Evolutionary conservation across 2,797 vertebrate species (phyloP).

Genomic region (Saguinus oedipus): DNA sequence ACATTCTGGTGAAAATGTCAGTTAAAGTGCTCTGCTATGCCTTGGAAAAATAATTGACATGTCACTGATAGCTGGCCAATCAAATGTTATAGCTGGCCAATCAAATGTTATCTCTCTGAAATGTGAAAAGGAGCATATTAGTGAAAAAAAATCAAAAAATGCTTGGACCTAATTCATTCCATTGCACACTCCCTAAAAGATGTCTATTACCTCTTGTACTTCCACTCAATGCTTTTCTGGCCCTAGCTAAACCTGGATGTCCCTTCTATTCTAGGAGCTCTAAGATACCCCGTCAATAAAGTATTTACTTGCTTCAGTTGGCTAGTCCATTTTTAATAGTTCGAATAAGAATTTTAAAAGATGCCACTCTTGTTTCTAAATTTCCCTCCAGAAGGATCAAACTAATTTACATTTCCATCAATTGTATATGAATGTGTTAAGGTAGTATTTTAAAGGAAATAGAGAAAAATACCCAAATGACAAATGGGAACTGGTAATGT

Average conservation of each 20-base stretch:
- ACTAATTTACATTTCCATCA: background rate
- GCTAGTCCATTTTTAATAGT: background rate
- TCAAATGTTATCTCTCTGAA: background rate
- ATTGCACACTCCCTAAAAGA: background rate
- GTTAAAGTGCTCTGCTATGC: background rate
- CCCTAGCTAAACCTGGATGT: background rate
- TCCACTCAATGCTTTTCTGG: background rate
- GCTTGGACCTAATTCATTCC: background rate
- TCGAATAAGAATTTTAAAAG: background rate
- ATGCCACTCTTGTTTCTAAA: background rate
- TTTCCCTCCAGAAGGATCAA: background rate
- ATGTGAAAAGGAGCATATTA: background rate
- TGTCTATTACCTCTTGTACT: accelerated
- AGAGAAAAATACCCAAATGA: background rate
- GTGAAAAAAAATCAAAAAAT: background rate
- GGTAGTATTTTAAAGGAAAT: background rate
- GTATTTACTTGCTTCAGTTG: background rate
- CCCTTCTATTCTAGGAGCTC: background rate
- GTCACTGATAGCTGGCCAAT: background rate
- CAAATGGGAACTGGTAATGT: background rate
- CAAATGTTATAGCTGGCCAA: background rate
- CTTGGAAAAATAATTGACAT: background rate
- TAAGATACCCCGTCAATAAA: background rate
- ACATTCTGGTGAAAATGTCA: background rate
- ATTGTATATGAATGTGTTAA: background rate